phyloP scores from a whole-genome alignment of 1,140 invertebrate genomes.

The Pentalonia nigronervosa region DNA sequence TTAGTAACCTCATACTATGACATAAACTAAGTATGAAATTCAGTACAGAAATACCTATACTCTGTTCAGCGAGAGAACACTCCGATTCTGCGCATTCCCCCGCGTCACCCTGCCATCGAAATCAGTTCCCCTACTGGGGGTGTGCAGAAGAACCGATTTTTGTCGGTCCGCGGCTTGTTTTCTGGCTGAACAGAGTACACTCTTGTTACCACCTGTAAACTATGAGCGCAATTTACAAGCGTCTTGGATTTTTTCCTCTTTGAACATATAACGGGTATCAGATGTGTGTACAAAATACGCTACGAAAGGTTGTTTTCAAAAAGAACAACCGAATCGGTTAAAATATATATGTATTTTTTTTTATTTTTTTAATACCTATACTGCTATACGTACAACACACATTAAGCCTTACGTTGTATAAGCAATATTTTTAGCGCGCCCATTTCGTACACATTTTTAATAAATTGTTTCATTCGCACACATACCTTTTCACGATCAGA shows the following conservation, averaged over 20 bases:
- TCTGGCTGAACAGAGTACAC: no score
- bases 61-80: no score
- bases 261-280: no score
- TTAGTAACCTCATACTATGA: no score
- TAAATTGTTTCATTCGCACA: neutral
- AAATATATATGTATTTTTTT: neutral
- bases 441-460: neutral
- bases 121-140: no score
- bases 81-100: no score
- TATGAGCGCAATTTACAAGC: neutral
- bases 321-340: neutral
- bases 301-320: neutral
- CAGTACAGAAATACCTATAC: no score
- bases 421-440: neutral
- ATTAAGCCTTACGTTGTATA: neutral
- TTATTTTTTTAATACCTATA: neutral
- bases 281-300: neutral
- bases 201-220: no score
- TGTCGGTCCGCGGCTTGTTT: no score
- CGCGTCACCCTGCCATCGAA: no score
- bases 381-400: neutral
- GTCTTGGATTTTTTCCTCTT: neutral
- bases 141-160: no score
- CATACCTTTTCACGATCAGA: neutral
- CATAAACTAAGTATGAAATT: neutral